Percentiles rank a stretch among this genome's conserved stretches.
Conservation (phyloP, 2,888 invertebrate species). For the Melieria picta region DNA sequence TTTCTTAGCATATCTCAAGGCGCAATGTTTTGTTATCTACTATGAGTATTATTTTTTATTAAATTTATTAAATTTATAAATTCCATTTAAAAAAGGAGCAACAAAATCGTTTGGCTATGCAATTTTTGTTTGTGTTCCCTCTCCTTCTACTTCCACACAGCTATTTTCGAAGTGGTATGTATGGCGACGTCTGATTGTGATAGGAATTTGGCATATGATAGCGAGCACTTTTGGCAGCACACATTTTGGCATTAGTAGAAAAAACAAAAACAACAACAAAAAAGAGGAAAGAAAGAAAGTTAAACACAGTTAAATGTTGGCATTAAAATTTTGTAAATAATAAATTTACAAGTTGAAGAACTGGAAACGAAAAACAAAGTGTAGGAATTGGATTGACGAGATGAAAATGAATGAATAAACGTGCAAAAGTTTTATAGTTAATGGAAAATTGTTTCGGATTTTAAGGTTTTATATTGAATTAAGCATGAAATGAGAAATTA, state of each 20-base stretch:
- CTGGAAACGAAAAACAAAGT: slow-evolving; percentile 12
- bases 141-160: neutral
- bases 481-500: slow-evolving; percentile 43
- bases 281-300: slow-evolving; percentile 8
- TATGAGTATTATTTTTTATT: slow-evolving; percentile 31
- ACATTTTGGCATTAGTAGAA: slow-evolving; percentile 18
- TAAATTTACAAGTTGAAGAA: slow-evolving; percentile 12
- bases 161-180: slow-evolving; percentile 3
- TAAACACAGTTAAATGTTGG: too few relatives aligned
- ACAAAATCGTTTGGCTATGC: slow-evolving; percentile 9
- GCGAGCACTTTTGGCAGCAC: neutral
- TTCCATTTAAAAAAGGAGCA: slow-evolving; percentile 12
- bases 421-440: slow-evolving; percentile 62
- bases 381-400: slow-evolving; percentile 26
- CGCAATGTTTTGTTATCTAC: too few relatives aligned
- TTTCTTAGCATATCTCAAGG: too few relatives aligned
- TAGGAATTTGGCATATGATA: slow-evolving; percentile 17
- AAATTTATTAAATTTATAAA: slow-evolving; percentile 14
- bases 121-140: neutral
- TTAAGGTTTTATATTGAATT: slow-evolving; percentile 51
- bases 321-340: neutral
- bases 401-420: slow-evolving; percentile 39
- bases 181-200: slow-evolving; percentile 24
- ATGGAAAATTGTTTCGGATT: slow-evolving; percentile 56
- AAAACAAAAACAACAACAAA: slow-evolving; percentile 10